Base-by-base conservation (phyloP, 2,113 vertebrate species). In the Pycnonotus jocosus region DNA sequence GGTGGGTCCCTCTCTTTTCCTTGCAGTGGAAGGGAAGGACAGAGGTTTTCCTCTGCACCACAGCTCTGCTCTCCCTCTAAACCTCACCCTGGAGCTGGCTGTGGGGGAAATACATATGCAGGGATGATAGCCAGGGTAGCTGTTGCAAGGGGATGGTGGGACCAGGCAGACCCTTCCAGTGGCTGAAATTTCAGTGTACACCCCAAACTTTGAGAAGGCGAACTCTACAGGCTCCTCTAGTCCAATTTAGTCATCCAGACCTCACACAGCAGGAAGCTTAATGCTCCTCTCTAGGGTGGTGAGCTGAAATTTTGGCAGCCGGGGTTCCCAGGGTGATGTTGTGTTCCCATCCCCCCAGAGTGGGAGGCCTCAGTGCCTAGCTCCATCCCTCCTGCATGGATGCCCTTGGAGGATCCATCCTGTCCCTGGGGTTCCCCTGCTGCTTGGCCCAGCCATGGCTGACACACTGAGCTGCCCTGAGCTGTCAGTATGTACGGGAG, bases 401-500 rank as follows among this genome's bases (percentile, higher is more conserved):
- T 73, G 42, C 40, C 27, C 50, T n/a, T 1, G 1, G 8, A 25
- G 16, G 10, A 71, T 27, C 44, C 31, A 8, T 40, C 11, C 9
- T 10, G 16, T 60, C 28, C 48, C 16, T 8, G 4, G 33, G 4
- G 9, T 6, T 74, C 11, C 33, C 22, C 68, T 80, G 12, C 8
- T 45, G 33, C 70, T 93, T 3, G 8, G 27, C n/a, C 31, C 19
- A 68, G 30, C 54, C 0, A 0, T 65, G 17, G 58, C 42, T 11
- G 28, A 40, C 78, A 48, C 60, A 28, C 37, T 1, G 4, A 21
- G 30, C 30, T 85, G 71, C 66, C 79, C 57, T 82, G 62, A 90
- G 37, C 45, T 93, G 16, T 37, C 62, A 1, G 0, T 53, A 3
- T 3, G 0, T 21, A 24, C 5, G 1, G 8, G 65, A 85, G 61